Base-by-base conservation (phyloP, 2,888 invertebrate species). In the Calameuta filiformis region DNA sequence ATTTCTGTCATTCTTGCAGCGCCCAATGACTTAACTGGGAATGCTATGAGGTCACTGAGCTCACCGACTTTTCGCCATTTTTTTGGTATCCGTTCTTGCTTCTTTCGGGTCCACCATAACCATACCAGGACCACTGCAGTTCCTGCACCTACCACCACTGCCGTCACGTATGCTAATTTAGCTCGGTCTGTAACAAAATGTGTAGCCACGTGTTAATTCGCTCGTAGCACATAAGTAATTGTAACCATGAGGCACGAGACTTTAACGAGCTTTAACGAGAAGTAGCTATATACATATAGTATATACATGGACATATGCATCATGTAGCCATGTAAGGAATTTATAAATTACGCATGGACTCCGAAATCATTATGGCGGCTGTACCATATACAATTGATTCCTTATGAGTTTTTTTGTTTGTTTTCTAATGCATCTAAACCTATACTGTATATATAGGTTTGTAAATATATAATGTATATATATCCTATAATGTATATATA, bases 21-120 rank as follows among this genome's bases (percentile, higher is more conserved):
- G 0, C 93, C 94, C 77, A 94, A 93, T 0, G 95, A 94, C 88
- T 95, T 95, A 23, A 95, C 92, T 0, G 95, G 95, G 84, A 93
- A 94, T 11, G 92, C 91, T 79, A 93, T 91, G 6, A 94, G 86
- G 73, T 93, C 92, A 82, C 92, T 93, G 6, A 95, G 88, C 77
- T 93, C 93, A 0, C 95, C 95, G 35, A 94, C 93, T 86, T 92
- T 92, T 69, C 92, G 92, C 95, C 94, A 95, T 81, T 92, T 89
- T 31, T 90, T 89, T 0, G 94, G 94, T 30, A 84, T 82, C 1
- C 79, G 80, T n/a, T 83, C 78, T 77, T 84, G 86, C 69, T 85
- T 85, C 23, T 80, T 84, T 23, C 84, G 85, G 12, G 82, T 84
- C 83, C 83, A 85, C 81, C 85, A 85, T 81, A 81, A 83, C 89